These are phyloP conservation scores for Trichomycterus rosablanca DNA, from an alignment of 2,113 vertebrate genomes.

Conservation along the genomic window DNA sequence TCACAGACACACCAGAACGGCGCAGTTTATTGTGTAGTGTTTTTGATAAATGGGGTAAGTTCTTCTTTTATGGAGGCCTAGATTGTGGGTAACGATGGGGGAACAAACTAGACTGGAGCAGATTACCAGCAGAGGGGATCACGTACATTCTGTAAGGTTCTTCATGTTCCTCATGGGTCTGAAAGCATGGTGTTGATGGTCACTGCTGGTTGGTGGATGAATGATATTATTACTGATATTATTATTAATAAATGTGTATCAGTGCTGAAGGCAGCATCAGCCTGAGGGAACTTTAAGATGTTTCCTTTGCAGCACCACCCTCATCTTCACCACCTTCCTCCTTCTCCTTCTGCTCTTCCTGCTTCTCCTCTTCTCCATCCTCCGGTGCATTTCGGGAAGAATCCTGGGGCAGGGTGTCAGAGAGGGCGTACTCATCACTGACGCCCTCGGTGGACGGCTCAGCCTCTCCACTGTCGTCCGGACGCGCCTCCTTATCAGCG, in stretches of 20 bases:
- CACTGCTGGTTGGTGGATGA: no score
- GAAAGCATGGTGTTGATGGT: no score
- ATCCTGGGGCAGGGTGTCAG: constrained; percentile 59
- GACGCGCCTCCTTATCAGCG: constrained; percentile 19
- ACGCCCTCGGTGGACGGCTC: constrained; percentile 67
- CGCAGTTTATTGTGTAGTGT: no score
- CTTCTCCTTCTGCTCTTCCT: constrained; percentile 12
- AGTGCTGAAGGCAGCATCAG: not conserved
- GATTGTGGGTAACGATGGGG: no score
- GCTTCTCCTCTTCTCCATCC: constrained; percentile 13
- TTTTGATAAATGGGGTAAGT: no score
- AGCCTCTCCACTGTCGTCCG: constrained; percentile 52
- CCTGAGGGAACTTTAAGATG: constrained; percentile 24
- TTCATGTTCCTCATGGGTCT: no score
- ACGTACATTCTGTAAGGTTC: no score
- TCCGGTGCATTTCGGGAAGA: constrained; percentile 21
- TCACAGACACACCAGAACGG: no score
- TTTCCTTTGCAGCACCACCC: constrained; percentile 12
- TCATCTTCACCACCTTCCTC: constrained; percentile 7
- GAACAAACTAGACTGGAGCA: no score
- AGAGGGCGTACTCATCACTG: constrained; percentile 55
- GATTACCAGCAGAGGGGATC: no score
- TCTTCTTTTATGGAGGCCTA: no score
- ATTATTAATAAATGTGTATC: constrained; percentile 9
- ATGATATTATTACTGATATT: no score